These are phyloP conservation scores for Odontesthes bonariensis DNA, from an alignment of 2,113 vertebrate genomes.

Conservation along the genomic window DNA sequence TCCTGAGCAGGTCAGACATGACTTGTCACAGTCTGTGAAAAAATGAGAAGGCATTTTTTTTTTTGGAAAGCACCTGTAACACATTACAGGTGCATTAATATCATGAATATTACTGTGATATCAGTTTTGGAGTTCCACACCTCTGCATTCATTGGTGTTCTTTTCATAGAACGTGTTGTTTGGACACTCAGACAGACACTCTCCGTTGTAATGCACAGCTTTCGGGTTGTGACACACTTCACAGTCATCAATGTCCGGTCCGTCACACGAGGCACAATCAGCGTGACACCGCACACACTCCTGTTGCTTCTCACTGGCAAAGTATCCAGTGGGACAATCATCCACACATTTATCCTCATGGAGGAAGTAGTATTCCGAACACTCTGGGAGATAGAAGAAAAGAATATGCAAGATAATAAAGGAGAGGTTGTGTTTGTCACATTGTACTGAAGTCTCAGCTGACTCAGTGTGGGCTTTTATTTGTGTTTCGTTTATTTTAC, in stretches of 20 bases:
- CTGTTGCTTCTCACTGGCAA: constrained; percentile 62
- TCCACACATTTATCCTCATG: constrained; percentile 81
- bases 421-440: not conserved
- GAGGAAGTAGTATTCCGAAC: constrained; percentile 83
- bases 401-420: not conserved
- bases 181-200: constrained; percentile 85
- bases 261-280: constrained; percentile 85
- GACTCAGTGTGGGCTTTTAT: too few relatives aligned
- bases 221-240: constrained; percentile 65
- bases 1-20: constrained; percentile 86
- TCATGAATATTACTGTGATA: not conserved
- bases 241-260: constrained; percentile 87
- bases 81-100: too few relatives aligned
- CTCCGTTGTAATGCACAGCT: constrained; percentile 79
- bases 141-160: constrained; percentile 82
- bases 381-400: constrained; percentile 78
- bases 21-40: constrained; percentile 85
- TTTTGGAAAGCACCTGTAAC: too few relatives aligned
- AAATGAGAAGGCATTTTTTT: not conserved
- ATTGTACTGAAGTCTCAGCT: too few relatives aligned
- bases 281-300: constrained; percentile 86
- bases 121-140: constrained; percentile 66
- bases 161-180: constrained; percentile 81
- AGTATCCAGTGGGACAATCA: constrained; percentile 87
- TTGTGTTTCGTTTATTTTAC: too few relatives aligned